A percentile compares a stretch with the other conserved stretches of the same genome.
phyloP scores from a whole-genome alignment of 2,113 vertebrate genomes.

The Procavia capensis region DNA sequence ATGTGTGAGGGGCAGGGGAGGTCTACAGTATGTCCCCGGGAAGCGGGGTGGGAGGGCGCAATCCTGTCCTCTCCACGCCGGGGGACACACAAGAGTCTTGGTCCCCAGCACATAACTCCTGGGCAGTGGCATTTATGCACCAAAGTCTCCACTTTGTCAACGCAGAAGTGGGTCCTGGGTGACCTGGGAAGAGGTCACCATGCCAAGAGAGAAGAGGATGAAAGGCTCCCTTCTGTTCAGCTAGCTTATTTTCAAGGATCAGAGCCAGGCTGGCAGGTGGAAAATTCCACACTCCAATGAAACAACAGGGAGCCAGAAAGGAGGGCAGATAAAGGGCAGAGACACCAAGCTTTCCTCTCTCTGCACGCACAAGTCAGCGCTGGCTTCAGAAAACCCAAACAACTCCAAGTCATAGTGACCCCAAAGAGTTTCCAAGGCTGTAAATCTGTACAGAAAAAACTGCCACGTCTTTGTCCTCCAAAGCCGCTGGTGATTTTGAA shows the following conservation, averaged over 20 bases:
- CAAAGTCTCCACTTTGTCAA: neutral
- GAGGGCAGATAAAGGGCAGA: neutral
- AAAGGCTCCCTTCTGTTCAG: conserved; percentile 32
- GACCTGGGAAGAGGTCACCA: neutral
- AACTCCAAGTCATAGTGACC: no score
- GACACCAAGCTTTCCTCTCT: neutral
- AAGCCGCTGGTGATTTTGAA: no score
- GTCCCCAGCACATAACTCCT: neutral
- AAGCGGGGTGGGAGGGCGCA: accelerated
- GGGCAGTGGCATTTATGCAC: neutral
- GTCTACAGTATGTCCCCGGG: neutral
- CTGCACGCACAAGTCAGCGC: neutral
- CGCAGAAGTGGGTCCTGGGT: neutral
- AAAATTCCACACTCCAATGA: conserved; percentile 57
- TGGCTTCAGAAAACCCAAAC: no score
- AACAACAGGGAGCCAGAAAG: conserved; percentile 62
- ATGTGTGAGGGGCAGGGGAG: neutral
- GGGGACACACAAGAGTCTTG: neutral
- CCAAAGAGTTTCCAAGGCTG: no score
- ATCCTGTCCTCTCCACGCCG: neutral
- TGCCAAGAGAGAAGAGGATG: neutral
- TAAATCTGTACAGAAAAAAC: no score
- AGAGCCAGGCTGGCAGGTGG: conserved; percentile 37
- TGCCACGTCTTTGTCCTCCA: no score
- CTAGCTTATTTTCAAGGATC: conserved; percentile 66